These are phyloP conservation scores for Natator depressus DNA, from an alignment of 2,113 vertebrate species.

Conservation along the genomic window DNA sequence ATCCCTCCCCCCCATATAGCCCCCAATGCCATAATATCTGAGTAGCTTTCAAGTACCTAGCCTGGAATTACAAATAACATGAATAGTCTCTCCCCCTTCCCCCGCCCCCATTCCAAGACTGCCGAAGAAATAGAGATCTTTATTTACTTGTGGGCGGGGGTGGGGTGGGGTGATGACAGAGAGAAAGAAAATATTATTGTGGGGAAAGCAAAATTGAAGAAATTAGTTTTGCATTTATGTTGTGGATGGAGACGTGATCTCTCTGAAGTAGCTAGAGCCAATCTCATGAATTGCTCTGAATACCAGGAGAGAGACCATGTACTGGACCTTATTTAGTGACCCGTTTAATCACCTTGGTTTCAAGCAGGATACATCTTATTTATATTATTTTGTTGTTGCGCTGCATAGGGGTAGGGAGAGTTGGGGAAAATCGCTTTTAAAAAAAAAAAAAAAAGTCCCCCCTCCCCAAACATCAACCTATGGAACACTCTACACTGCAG, in stretches of 20 bases:
- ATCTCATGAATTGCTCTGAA: neutral
- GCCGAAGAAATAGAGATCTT: neutral
- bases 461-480: neutral
- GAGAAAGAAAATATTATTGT: too few relatives aligned
- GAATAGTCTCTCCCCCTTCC: neutral
- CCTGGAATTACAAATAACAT: neutral
- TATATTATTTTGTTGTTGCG: constrained; percentile 27
- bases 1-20: neutral
- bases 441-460: neutral
- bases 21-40: neutral
- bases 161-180: too few relatives aligned
- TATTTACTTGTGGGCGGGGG: neutral
- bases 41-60: neutral
- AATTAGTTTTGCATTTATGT: neutral
- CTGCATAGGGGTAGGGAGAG: neutral
- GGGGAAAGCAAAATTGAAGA: constrained; percentile 9
- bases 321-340: constrained; percentile 28
- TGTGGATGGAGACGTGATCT: constrained; percentile 40
- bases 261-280: constrained; percentile 6
- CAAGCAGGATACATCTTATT: neutral
- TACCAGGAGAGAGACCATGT: constrained; percentile 12
- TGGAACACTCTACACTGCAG: neutral
- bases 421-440: neutral
- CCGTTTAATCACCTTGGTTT: constrained; percentile 42
- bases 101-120: neutral